A percentile compares a stretch with the other conserved stretches of the same genome.
Conservation (phyloP, 2,888 invertebrate genomes). For the Subacronicta megacephala region DNA sequence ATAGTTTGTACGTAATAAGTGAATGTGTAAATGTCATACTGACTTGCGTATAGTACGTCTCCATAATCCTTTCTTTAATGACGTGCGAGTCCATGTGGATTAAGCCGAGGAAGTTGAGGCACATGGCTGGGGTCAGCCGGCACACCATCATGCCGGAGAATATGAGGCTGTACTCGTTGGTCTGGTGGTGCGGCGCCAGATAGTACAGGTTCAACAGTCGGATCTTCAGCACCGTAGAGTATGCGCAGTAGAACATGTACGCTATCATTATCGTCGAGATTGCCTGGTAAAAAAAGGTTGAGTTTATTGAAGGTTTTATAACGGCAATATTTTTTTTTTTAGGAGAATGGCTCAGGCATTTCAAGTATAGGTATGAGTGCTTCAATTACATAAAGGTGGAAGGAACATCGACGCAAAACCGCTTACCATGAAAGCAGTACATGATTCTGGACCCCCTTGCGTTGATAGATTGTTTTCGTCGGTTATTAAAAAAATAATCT, state of each 20-base stretch:
- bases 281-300: constrained; percentile 86
- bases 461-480: no score
- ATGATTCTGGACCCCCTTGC: no score
- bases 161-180: constrained; percentile 99
- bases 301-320: neutral
- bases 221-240: constrained; percentile 99
- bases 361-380: no score
- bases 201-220: constrained; percentile 98
- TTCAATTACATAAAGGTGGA: no score
- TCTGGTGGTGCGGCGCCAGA: constrained; percentile 98
- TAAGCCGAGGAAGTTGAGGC: constrained; percentile 98
- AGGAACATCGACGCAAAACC: no score
- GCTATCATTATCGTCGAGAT: constrained; percentile 97
- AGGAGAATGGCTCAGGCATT: no score
- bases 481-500: no score
- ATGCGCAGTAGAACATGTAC: constrained; percentile 99
- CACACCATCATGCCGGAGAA: constrained; percentile 99
- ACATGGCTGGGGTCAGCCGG: constrained; percentile 99
- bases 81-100: constrained; percentile 99
- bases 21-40: no score
- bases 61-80: constrained; percentile 93
- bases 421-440: no score
- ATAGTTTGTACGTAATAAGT: no score
- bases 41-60: constrained; percentile 98
- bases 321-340: no score